A percentile compares a stretch with the other conserved stretches of the same genome.
phyloP scores from a whole-genome alignment of 2,797 vertebrate genomes.

The Microctenopoma stevenorrisi region DNA sequence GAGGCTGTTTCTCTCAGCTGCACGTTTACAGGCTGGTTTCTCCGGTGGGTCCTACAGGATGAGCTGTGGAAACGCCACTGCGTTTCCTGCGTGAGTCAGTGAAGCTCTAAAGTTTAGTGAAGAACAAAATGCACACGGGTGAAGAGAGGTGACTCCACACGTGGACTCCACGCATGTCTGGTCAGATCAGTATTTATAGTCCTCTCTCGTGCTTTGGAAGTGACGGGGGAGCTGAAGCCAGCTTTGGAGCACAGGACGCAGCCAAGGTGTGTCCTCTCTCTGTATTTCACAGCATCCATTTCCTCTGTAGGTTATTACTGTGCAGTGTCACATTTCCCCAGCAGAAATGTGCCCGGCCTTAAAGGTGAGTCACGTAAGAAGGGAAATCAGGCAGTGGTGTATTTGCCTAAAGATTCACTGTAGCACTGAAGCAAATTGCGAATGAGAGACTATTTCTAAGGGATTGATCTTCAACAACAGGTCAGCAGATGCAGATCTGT shows the following conservation, averaged over 20 bases:
- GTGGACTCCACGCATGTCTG: conserved; percentile 4
- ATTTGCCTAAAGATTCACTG: no score
- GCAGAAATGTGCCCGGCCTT: conserved; percentile 25
- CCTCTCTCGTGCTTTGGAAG: conserved; percentile 29
- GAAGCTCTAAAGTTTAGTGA: conserved; percentile 30
- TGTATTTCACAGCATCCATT: conserved; percentile 64
- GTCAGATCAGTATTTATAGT: conserved; percentile 48
- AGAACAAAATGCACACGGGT: conserved; percentile 27
- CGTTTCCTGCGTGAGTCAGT: conserved; percentile 17
- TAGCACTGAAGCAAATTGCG: no score
- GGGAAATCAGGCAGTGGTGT: background rate
- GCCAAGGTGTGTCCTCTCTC: conserved; percentile 59
- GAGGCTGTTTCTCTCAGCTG: conserved; percentile 2
- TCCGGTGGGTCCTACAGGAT: conserved; percentile 13
- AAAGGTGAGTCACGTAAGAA: background rate
- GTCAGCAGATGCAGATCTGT: conserved; percentile 25
- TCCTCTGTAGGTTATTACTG: conserved; percentile 32
- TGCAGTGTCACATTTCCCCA: conserved; percentile 37
- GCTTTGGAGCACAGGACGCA: conserved; percentile 53
- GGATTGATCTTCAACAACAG: conserved; percentile 11
- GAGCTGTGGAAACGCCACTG: no score
- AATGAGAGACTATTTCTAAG: background rate
- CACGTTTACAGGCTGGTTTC: conserved; percentile 9
- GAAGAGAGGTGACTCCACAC: background rate
- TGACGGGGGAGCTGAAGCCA: conserved; percentile 31